Evolutionary conservation across 1,140 invertebrate species (phyloP).

Genomic region (Formica exsecta): DNA sequence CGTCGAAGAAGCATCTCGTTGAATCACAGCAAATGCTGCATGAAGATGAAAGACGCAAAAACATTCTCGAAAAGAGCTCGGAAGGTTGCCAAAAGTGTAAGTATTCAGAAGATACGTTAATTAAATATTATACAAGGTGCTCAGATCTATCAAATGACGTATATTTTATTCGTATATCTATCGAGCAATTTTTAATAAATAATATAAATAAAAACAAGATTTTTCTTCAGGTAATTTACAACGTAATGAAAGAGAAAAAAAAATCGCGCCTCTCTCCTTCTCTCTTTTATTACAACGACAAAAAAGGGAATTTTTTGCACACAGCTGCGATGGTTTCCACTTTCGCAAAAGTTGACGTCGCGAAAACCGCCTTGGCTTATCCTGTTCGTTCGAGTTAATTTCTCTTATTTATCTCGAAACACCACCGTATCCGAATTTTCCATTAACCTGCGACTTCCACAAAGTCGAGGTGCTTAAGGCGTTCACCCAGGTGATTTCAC

Average conservation of each 20-base stretch:
- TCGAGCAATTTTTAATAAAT: not conserved
- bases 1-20: conserved; percentile 16
- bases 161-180: not conserved
- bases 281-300: not conserved
- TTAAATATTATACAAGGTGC: conserved; percentile 6
- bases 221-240: conserved; percentile 15
- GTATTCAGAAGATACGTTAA: not conserved
- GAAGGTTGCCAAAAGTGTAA: not conserved
- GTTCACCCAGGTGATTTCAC: conserved; percentile 38
- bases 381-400: conserved; percentile 52
- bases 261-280: not conserved
- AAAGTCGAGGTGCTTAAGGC: conserved; percentile 43
- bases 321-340: conserved; percentile 44
- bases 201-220: conserved; percentile 12
- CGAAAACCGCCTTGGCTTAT: conserved; percentile 61
- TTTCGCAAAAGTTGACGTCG: conserved; percentile 47
- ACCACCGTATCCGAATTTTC: conserved; percentile 55
- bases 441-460: conserved; percentile 48
- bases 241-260: conserved; percentile 32
- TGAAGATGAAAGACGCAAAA: conserved; percentile 17
- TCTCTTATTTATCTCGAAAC: conserved; percentile 63
- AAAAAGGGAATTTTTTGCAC: conserved; percentile 20
- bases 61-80: not conserved
- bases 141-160: not conserved
- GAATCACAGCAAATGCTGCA: not conserved